Conservation (phyloP, 2,113 vertebrate species). For the Channa maculata region DNA sequence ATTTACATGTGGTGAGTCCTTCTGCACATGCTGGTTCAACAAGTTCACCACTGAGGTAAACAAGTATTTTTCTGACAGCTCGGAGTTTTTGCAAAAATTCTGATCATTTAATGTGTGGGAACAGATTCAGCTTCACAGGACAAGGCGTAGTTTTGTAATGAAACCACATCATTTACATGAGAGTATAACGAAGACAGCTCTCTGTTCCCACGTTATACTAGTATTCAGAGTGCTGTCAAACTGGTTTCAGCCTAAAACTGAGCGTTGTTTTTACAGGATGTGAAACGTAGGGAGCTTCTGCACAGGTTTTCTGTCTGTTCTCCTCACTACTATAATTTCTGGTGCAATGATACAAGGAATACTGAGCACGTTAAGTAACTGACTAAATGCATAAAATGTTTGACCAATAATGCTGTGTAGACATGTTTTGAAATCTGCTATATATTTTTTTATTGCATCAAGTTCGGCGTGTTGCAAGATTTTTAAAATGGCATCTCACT, state of each 20-base stretch:
- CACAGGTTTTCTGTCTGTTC: neutral
- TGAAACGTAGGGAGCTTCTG: neutral
- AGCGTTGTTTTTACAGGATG: slow-evolving; percentile 6
- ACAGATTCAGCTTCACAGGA: neutral
- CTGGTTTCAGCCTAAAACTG: slow-evolving; percentile 12
- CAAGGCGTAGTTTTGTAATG: slow-evolving; percentile 3
- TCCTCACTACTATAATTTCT: no score
- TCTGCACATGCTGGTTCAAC: slow-evolving; percentile 16
- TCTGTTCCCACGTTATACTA: neutral
- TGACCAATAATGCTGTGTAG: neutral
- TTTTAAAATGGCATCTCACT: neutral
- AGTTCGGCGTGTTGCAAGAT: no score
- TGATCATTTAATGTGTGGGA: neutral
- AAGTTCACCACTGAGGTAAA: slow-evolving; percentile 42
- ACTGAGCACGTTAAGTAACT: neutral
- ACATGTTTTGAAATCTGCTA: neutral
- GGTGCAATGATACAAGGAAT: no score
- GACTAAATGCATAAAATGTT: neutral
- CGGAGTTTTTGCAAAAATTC: slow-evolving; percentile 58
- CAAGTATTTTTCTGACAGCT: slow-evolving; percentile 35
- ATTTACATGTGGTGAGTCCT: slow-evolving; percentile 37
- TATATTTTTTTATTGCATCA: neutral
- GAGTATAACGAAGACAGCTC: neutral
- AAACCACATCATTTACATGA: neutral
- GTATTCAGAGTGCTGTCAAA: slow-evolving; percentile 9